A percentile compares a stretch with the other conserved stretches of the same genome.
Conservation (phyloP, 1,140 invertebrate species). For the Macrotrachela quadricornifera region DNA sequence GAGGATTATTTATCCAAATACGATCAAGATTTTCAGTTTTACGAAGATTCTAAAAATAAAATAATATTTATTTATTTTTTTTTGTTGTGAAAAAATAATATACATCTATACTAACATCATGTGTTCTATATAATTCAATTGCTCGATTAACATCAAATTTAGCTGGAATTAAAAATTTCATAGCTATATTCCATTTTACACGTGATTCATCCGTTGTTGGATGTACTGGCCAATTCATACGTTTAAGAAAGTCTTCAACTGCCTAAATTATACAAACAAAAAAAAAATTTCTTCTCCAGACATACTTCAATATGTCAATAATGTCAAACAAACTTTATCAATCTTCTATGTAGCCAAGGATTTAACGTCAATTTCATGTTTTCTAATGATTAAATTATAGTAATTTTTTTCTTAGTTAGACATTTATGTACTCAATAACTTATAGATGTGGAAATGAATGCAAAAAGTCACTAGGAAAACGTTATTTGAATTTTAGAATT, state of each 20-base stretch:
- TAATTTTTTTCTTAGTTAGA: too few species aligned
- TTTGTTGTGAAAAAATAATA: not conserved
- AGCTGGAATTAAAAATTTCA: constrained; percentile 76
- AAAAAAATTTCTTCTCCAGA: too few species aligned
- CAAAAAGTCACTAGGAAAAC: too few species aligned
- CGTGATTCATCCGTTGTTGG: not conserved
- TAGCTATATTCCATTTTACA: constrained; percentile 47
- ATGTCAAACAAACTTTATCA: too few species aligned
- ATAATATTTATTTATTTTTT: not conserved
- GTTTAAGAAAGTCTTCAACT: constrained; percentile 2
- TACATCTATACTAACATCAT: constrained; percentile 39
- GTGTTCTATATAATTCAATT: constrained; percentile 62
- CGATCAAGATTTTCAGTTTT: constrained; percentile 56
- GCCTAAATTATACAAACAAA: not conserved
- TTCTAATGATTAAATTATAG: too few species aligned
- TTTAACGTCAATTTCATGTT: too few species aligned
- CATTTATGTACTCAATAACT: too few species aligned
- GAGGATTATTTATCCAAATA: constrained; percentile 56
- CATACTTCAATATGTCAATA: too few species aligned
- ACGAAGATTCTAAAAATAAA: constrained; percentile 39
- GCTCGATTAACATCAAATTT: constrained; percentile 79
- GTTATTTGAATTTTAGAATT: too few species aligned
- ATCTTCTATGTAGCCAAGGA: too few species aligned
- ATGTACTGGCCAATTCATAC: not conserved
- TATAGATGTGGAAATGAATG: too few species aligned